phyloP scores from a whole-genome alignment of 2,888 invertebrate genomes.

The Stenodema calcarata region DNA sequence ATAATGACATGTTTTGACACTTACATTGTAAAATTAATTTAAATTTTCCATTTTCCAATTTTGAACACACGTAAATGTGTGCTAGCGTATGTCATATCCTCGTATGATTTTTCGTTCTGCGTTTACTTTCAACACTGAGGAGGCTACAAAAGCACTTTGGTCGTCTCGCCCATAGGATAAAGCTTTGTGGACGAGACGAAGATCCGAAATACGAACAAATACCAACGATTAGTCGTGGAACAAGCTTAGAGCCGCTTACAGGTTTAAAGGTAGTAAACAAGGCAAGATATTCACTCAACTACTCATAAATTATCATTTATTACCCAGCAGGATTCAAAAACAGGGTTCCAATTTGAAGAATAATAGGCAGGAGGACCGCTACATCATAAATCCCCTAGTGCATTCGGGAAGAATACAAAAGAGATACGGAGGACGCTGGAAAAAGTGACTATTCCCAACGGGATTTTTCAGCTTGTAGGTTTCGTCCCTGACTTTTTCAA shows the following conservation, averaged over 20 bases:
- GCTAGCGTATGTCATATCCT: too few species aligned
- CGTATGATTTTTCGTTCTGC: too few species aligned
- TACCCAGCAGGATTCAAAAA: background rate
- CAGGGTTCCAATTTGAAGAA: background rate
- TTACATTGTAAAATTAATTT: too few species aligned
- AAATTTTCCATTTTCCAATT: too few species aligned
- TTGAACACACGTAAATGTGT: too few species aligned
- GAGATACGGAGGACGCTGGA: background rate
- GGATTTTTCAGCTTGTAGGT: conserved; percentile 32
- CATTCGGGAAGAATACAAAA: background rate
- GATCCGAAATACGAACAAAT: background rate
- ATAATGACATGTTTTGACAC: too few species aligned
- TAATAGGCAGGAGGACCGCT: background rate
- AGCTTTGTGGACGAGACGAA: background rate
- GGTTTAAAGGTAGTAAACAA: background rate
- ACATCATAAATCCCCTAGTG: background rate
- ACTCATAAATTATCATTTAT: conserved; percentile 8
- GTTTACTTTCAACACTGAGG: too few species aligned
- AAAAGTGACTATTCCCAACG: background rate
- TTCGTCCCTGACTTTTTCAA: conserved; percentile 38
- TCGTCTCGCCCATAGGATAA: too few species aligned
- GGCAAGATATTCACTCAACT: background rate
- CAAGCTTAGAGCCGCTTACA: background rate
- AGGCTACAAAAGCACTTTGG: too few species aligned
- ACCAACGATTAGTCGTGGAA: background rate